Percentiles rank a stretch among this genome's conserved stretches.
phyloP scores from a whole-genome alignment of 2,113 vertebrate species.

The Corvus hawaiiensis region DNA sequence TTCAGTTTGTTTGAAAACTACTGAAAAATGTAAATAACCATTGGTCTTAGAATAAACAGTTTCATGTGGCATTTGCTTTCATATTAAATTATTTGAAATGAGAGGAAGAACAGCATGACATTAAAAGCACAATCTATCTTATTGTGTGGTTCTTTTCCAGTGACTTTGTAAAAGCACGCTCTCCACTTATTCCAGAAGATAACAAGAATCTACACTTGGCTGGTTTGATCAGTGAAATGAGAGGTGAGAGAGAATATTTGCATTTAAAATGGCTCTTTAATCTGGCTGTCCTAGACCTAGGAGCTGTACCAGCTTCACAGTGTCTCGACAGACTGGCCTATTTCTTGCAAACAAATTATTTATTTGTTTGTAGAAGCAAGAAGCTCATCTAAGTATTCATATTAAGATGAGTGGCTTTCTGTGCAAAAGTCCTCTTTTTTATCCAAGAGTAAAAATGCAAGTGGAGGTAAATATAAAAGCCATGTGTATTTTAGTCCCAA shows the following conservation, averaged over 20 bases:
- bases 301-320: not conserved
- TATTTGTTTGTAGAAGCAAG: not conserved
- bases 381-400: not conserved
- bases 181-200: not conserved
- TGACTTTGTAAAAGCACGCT: not conserved
- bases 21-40: constrained; percentile 12
- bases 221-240: not conserved
- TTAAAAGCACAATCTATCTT: constrained; percentile 9
- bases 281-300: not conserved
- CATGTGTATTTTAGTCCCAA: not conserved
- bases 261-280: constrained; percentile 32
- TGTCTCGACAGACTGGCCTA: not conserved
- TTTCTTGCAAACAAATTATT: not conserved
- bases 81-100: constrained; percentile 3
- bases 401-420: not conserved
- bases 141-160: not conserved
- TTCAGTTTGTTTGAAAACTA: constrained; percentile 29
- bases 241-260: not conserved
- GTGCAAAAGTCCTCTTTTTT: not conserved
- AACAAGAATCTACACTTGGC: not conserved
- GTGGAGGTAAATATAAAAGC: not conserved
- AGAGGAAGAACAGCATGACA: not conserved
- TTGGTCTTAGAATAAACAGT: constrained; percentile 3
- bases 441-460: not conserved
- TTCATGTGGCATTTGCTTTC: constrained; percentile 4